Evolutionary conservation across 2,113 vertebrate genomes (phyloP).

Genomic region (Labrus mixtus): DNA sequence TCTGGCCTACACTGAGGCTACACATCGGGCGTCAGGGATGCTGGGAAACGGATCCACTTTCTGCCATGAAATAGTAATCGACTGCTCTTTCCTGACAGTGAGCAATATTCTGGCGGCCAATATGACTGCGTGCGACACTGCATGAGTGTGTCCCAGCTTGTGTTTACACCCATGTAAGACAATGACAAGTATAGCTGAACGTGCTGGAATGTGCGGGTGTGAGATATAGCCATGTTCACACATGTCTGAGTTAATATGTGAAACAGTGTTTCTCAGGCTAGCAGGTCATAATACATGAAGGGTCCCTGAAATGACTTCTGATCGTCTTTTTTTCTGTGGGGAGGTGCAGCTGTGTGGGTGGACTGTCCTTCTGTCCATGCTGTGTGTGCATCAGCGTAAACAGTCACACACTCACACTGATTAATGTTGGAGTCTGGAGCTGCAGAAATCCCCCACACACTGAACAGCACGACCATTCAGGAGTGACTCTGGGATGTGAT

Average conservation of each 20-base stretch:
- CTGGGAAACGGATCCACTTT: constrained; percentile 55
- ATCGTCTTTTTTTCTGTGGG: constrained; percentile 33
- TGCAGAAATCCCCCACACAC: constrained; percentile 17
- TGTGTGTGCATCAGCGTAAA: constrained; percentile 25
- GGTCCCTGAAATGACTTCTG: constrained; percentile 56
- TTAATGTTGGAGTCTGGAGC: constrained; percentile 24
- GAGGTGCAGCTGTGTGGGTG: constrained; percentile 54
- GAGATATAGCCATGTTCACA: constrained; percentile 9
- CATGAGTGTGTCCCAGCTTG: constrained; percentile 12
- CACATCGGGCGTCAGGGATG: constrained; percentile 49
- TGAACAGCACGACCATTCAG: constrained; percentile 19
- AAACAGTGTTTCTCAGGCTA: constrained; percentile 14
- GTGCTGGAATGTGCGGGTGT: neutral
- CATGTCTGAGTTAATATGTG: neutral
- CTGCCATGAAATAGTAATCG: constrained; percentile 79
- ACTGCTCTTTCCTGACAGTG: constrained; percentile 63
- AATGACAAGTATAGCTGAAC: constrained; percentile 36
- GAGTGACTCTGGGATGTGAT: constrained; percentile 24
- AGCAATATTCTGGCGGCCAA: constrained; percentile 51
- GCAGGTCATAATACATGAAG: constrained; percentile 28
- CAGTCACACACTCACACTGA: constrained; percentile 13
- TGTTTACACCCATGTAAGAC: constrained; percentile 17
- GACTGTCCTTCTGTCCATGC: constrained; percentile 49
- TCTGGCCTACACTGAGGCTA: constrained; percentile 37
- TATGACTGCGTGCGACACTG: neutral